Conservation (phyloP, 2,113 vertebrate genomes). For the Cisticola juncidis region DNA sequence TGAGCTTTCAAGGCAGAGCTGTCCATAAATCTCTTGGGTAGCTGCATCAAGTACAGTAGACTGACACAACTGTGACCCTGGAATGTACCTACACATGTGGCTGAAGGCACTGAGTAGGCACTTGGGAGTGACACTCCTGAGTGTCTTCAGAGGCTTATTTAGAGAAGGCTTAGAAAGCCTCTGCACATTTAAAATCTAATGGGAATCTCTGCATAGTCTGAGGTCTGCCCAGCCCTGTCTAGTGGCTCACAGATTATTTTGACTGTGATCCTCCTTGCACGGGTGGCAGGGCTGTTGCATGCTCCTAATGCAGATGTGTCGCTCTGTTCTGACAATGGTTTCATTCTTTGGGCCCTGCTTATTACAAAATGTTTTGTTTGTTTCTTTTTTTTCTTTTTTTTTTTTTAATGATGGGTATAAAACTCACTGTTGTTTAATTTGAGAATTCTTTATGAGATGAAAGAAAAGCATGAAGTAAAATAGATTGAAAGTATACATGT, state of each 20-base stretch:
- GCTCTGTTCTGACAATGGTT: not conserved
- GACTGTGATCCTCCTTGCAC: not conserved
- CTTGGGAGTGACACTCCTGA: not conserved
- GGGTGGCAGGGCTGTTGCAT: not conserved
- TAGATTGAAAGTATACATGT: not conserved
- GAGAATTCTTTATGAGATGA: not conserved
- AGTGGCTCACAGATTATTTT: not conserved
- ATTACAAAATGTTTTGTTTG: not conserved
- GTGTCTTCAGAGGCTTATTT: not conserved
- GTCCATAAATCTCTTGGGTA: not conserved
- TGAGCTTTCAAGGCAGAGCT: not conserved
- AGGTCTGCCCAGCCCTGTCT: not conserved
- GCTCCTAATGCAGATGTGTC: not conserved
- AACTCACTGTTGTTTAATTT: not conserved
- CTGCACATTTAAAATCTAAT: not conserved
- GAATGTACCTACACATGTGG: not conserved
- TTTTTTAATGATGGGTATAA: not conserved
- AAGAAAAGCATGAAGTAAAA: not conserved
- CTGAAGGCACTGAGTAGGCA: not conserved
- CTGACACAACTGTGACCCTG: not conserved
- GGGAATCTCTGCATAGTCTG: not conserved
- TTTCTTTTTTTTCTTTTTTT: not conserved
- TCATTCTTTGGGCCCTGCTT: not conserved
- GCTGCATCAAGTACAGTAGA: not conserved
- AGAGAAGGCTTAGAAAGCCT: not conserved